These are phyloP conservation scores for Prunella strophiata DNA, from an alignment of 2,797 vertebrate genomes.

Conservation along the genomic window DNA sequence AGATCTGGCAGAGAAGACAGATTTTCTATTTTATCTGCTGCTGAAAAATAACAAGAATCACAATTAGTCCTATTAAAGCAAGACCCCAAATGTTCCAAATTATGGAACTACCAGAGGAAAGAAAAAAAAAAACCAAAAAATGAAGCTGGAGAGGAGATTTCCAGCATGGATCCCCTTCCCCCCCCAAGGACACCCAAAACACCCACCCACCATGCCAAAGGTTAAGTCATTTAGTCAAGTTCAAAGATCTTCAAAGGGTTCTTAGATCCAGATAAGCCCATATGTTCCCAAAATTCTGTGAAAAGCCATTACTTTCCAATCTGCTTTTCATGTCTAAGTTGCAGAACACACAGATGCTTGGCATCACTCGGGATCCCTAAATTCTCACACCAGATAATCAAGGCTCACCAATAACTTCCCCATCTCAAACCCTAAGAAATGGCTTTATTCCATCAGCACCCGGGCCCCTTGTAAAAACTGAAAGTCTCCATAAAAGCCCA, in stretches of 20 bases:
- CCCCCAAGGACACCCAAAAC: slow-evolving; percentile 35
- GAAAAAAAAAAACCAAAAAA: neutral
- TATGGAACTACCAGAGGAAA: neutral
- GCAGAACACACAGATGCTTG: slow-evolving; percentile 86
- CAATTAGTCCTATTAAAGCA: slow-evolving; percentile 10
- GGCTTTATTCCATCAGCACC: slow-evolving; percentile 82
- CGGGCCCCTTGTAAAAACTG: slow-evolving; percentile 75
- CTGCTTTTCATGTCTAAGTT: slow-evolving; percentile 79
- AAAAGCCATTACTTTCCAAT: slow-evolving; percentile 83
- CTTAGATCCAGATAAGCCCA: slow-evolving; percentile 94
- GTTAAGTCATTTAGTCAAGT: slow-evolving; percentile 95
- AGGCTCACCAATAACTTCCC: slow-evolving; percentile 70
- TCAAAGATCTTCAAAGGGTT: slow-evolving; percentile 93
- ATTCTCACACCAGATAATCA: slow-evolving; percentile 84
- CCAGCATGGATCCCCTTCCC: slow-evolving; percentile 4
- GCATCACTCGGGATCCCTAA: slow-evolving; percentile 83
- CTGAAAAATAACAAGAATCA: neutral
- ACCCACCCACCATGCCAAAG: slow-evolving; percentile 86
- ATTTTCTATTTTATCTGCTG: neutral
- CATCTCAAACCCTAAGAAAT: slow-evolving; percentile 67
- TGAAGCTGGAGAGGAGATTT: slow-evolving; percentile 38
- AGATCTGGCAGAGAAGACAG: neutral
- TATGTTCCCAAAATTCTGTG: slow-evolving; percentile 84
- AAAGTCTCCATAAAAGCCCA: slow-evolving; percentile 80
- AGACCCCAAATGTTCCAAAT: slow-evolving; percentile 23